These are phyloP conservation scores for Lycophotia porphyrea DNA, from an alignment of 2,888 invertebrate genomes.

Conservation along the genomic window DNA sequence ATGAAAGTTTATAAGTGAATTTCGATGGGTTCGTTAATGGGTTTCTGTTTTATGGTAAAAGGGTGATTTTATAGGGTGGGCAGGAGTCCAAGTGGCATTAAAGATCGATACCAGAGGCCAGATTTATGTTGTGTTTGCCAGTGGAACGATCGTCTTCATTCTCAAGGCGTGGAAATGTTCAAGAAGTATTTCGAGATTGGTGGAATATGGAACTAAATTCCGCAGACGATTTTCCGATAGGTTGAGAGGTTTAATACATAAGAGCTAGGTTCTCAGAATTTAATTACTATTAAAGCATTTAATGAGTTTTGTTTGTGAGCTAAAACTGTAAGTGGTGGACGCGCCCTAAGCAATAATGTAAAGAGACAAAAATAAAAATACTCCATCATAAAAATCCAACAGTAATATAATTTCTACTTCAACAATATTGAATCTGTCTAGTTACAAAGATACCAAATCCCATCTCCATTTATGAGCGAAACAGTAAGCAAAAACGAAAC, in stretches of 20 bases:
- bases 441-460: constrained; percentile 57
- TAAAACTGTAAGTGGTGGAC: no score
- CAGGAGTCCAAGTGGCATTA: constrained; percentile 62
- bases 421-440: no score
- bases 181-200: not conserved
- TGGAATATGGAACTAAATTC: constrained; percentile 9
- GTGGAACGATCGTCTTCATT: constrained; percentile 34
- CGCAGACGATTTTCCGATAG: not conserved
- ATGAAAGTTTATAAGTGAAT: constrained; percentile 67
- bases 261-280: not conserved
- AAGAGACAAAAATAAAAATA: no score
- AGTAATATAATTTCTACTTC: no score
- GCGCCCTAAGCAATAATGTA: no score
- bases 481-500: constrained; percentile 58
- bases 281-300: not conserved
- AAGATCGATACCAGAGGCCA: constrained; percentile 58
- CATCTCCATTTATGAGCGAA: constrained; percentile 54
- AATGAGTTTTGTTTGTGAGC: not conserved
- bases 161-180: constrained; percentile 29
- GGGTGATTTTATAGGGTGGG: constrained; percentile 63
- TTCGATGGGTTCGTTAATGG: constrained; percentile 66
- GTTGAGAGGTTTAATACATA: not conserved
- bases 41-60: constrained; percentile 67
- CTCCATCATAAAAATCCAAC: no score
- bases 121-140: constrained; percentile 56